A percentile compares a stretch with the other conserved stretches of the same genome.
These are phyloP conservation scores for Notolabrus celidotus DNA, from an alignment of 2,797 vertebrate species.

Conservation along the genomic window DNA sequence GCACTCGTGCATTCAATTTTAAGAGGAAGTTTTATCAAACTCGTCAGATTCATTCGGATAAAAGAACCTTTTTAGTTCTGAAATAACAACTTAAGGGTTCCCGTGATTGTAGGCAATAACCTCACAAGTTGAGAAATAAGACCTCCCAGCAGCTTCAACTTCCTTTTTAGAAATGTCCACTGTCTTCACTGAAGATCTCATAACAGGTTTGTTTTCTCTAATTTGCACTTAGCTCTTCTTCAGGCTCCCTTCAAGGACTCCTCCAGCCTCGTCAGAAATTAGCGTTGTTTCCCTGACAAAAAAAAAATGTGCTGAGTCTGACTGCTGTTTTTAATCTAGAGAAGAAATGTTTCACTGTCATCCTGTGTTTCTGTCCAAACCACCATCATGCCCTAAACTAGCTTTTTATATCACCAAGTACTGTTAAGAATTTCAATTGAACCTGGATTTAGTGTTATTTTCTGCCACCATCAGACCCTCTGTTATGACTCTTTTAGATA, in stretches of 20 bases:
- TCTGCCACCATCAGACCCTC: neutral
- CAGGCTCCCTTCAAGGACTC: slow-evolving; percentile 21
- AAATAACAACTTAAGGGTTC: neutral
- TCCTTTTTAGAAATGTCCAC: slow-evolving; percentile 9
- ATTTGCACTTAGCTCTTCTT: slow-evolving; percentile 30
- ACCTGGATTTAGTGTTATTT: too few relatives aligned
- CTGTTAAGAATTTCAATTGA: neutral
- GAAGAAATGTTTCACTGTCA: neutral
- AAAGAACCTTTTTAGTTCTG: neutral
- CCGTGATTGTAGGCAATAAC: slow-evolving; percentile 9
- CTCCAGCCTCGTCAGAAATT: slow-evolving; percentile 12
- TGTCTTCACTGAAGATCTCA: slow-evolving; percentile 8
- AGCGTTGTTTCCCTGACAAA: neutral
- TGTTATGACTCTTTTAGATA: neutral
- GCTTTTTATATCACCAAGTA: too few relatives aligned
- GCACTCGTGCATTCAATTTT: too few relatives aligned
- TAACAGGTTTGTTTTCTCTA: slow-evolving; percentile 29
- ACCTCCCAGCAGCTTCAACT: slow-evolving; percentile 3
- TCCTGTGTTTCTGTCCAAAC: neutral
- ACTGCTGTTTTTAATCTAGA: neutral
- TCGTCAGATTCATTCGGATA: slow-evolving; percentile 5
- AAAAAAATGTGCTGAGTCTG: too few relatives aligned
- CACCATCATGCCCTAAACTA: neutral
- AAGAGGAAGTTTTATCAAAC: neutral
- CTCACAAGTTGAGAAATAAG: slow-evolving; percentile 16